These are phyloP conservation scores for Onychostoma macrolepis DNA, from an alignment of 2,113 vertebrate species.

Conservation along the genomic window DNA sequence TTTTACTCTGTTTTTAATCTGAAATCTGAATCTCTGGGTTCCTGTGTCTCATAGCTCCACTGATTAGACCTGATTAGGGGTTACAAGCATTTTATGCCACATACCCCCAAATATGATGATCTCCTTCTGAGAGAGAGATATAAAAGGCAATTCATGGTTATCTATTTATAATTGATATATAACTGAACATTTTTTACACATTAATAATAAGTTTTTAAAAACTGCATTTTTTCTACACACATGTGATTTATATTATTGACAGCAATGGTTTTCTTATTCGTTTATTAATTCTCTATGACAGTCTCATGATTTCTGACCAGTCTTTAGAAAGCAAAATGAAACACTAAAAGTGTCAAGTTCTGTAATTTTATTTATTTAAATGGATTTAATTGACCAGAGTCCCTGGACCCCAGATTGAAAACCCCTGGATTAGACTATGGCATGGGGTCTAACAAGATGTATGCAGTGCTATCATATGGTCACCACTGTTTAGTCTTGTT, in stretches of 20 bases:
- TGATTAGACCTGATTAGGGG: not conserved
- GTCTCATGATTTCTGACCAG: not conserved
- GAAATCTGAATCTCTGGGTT: too few relatives aligned
- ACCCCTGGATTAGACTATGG: not conserved
- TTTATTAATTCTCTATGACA: not conserved
- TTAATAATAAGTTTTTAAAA: not conserved
- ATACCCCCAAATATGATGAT: not conserved
- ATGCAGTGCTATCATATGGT: not conserved
- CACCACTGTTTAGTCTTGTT: not conserved
- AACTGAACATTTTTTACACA: too few relatives aligned
- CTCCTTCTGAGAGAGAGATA: not conserved
- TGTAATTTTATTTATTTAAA: not conserved
- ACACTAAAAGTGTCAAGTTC: not conserved
- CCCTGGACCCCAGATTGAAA: not conserved
- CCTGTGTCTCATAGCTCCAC: not conserved
- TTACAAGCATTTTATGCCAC: not conserved
- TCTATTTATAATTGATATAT: not conserved
- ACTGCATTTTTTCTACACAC: not conserved
- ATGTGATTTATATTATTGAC: not conserved
- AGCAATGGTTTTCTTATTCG: not conserved
- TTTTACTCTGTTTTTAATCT: not conserved
- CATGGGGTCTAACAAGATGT: not conserved
- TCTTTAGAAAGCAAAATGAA: not conserved
- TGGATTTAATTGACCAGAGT: not conserved
- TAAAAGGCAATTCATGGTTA: not conserved